Conservation (phyloP, 2,888 invertebrate genomes). For the Stramonita haemastoma region DNA sequence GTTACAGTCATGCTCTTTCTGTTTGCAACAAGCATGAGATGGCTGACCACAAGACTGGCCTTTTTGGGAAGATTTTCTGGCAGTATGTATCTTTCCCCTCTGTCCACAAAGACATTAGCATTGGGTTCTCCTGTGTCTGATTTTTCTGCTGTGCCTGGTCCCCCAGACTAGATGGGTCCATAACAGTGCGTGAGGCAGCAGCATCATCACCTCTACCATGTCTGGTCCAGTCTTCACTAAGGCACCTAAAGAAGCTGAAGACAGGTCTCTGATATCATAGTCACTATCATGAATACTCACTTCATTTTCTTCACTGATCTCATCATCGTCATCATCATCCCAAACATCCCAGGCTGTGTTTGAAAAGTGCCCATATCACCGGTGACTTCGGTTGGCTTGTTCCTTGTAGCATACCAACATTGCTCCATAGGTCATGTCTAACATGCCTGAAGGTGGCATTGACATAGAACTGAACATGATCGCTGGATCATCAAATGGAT, state of each 20-base stretch:
- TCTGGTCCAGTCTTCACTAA: neutral
- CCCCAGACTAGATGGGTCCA: neutral
- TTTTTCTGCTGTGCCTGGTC: no score
- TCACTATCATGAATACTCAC: conserved; percentile 11
- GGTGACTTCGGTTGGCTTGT: neutral
- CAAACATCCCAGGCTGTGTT: neutral
- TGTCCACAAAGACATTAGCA: neutral
- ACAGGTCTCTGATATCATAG: neutral
- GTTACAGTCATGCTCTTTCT: neutral
- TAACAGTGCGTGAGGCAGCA: neutral
- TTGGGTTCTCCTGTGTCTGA: neutral
- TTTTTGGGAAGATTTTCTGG: neutral
- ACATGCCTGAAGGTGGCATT: neutral
- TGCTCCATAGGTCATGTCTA: neutral
- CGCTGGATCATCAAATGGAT: no score
- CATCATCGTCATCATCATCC: neutral
- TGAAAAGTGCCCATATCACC: neutral
- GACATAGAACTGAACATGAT: neutral
- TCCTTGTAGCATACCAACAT: neutral
- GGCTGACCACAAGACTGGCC: neutral
- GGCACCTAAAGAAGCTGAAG: neutral
- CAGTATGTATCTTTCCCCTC: neutral
- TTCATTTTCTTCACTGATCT: neutral
- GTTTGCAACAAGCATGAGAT: neutral
- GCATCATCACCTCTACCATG: neutral